Evolutionary conservation across 2,113 vertebrate species (phyloP).

Genomic region (Martes martes): DNA sequence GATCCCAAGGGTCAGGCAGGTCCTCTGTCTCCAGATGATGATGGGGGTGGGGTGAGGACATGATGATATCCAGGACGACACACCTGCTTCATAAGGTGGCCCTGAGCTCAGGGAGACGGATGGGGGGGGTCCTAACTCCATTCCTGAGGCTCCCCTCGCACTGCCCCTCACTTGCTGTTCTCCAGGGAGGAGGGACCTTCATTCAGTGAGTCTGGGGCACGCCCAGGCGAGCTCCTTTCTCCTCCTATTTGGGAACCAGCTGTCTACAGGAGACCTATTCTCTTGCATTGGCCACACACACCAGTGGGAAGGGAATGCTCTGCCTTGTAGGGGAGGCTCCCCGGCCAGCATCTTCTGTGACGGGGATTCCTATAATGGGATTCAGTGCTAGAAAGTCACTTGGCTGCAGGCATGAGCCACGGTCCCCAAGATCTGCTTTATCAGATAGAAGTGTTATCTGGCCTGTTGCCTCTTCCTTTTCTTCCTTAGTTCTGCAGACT

Average conservation of each 20-base stretch:
- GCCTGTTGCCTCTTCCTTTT: neutral
- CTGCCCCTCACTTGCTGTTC: neutral
- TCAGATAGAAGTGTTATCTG: neutral
- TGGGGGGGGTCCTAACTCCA: neutral
- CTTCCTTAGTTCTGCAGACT: neutral
- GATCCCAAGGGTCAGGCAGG: neutral
- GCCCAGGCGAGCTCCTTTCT: neutral
- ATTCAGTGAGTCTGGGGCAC: too few relatives aligned
- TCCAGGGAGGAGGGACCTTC: neutral
- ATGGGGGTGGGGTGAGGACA: neutral
- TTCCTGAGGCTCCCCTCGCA: neutral
- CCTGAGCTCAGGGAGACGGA: neutral
- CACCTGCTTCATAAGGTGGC: neutral
- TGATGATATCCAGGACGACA: neutral
- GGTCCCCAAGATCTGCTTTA: neutral
- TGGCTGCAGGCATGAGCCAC: neutral
- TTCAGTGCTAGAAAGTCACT: neutral
- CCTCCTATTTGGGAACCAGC: neutral
- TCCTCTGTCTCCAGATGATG: too few relatives aligned
- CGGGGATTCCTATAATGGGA: too few relatives aligned
- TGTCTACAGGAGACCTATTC: too few relatives aligned
- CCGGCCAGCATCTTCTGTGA: neutral
- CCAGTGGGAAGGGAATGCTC: neutral
- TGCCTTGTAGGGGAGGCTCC: too few relatives aligned
- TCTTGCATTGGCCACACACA: neutral